Conservation (phyloP, 2,797 vertebrate species). For the Myotis pilosus region DNA sequence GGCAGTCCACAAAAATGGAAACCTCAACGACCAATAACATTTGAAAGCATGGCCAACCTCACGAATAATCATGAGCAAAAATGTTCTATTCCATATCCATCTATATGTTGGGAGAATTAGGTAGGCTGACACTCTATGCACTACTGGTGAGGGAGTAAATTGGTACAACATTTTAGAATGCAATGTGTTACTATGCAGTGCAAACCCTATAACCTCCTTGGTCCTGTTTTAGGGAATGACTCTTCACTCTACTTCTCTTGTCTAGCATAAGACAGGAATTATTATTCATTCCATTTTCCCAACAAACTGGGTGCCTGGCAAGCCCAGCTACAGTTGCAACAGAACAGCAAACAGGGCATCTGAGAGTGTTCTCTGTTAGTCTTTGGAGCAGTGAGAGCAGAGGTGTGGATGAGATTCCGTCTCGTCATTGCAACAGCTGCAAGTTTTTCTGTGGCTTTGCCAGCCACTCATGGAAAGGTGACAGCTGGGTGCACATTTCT, state of each 20-base stretch:
- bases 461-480: neutral
- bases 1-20: neutral
- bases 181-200: neutral
- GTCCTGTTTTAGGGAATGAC: neutral
- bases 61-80: neutral
- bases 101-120: neutral
- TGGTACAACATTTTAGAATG: neutral
- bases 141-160: neutral
- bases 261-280: neutral
- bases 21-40: neutral
- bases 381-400: neutral
- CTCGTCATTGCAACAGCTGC: neutral
- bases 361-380: neutral
- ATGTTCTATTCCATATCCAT: neutral
- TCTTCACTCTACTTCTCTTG: neutral
- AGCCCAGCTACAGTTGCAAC: neutral
- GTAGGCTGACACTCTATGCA: neutral
- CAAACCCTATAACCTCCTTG: neutral
- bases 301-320: neutral
- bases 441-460: neutral
- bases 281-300: neutral
- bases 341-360: neutral
- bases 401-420: too few species aligned
- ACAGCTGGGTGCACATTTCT: neutral
- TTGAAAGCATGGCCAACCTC: neutral